These are phyloP conservation scores for Allolobophora icterica DNA, from an alignment of 2,888 invertebrate genomes.

Conservation along the genomic window DNA sequence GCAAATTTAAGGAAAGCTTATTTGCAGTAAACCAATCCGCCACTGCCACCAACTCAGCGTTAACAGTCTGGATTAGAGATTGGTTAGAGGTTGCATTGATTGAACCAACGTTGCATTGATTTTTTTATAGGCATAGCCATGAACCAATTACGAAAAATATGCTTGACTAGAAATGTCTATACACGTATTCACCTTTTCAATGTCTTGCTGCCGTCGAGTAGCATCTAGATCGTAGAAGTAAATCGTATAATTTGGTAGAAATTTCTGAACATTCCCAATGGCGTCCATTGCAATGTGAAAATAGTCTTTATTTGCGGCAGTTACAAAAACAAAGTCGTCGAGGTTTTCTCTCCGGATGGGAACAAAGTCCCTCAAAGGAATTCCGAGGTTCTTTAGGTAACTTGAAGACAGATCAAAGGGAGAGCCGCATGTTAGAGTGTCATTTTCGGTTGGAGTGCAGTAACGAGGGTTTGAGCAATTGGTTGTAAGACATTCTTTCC, in stretches of 20 bases:
- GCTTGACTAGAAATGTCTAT: neutral
- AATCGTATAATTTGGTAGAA: constrained; percentile 33
- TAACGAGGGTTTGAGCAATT: neutral
- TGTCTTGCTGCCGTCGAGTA: neutral
- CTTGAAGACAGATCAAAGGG: neutral
- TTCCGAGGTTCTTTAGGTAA: neutral
- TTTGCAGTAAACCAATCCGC: too few species aligned
- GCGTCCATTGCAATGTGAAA: constrained; percentile 37
- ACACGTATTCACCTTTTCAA: neutral
- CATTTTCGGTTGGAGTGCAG: neutral
- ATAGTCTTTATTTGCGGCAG: constrained; percentile 37
- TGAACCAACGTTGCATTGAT: too few species aligned
- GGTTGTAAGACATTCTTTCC: neutral
- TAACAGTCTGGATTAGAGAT: too few species aligned
- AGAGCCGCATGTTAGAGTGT: neutral
- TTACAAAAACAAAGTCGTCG: constrained; percentile 41
- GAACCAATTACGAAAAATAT: too few species aligned
- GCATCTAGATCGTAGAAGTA: constrained; percentile 39
- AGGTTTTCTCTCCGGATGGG: neutral
- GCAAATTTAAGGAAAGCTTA: too few species aligned
- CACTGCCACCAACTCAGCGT: too few species aligned
- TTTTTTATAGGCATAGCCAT: too few species aligned
- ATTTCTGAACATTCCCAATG: constrained; percentile 31
- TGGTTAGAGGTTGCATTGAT: too few species aligned
- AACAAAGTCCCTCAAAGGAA: neutral